A percentile compares a stretch with the other conserved stretches of the same genome.
Evolutionary conservation across 2,113 vertebrate species (phyloP).

Genomic region (Gracilinanus agilis): DNA sequence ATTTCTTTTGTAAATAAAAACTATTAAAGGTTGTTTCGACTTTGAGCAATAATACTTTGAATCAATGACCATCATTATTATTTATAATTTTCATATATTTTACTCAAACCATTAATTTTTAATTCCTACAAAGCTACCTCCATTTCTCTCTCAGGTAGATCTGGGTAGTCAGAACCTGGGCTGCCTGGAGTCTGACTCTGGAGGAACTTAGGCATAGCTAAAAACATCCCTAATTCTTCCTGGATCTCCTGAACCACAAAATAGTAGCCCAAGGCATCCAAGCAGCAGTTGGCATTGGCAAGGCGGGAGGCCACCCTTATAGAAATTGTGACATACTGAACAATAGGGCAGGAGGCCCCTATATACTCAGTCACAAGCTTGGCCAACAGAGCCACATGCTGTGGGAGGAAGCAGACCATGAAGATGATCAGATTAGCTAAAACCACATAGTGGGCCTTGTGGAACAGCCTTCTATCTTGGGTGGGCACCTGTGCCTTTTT

Average conservation of each 20-base stretch:
- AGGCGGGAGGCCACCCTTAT: constrained; percentile 65
- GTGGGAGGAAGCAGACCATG: constrained; percentile 79
- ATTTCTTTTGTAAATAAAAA: no score
- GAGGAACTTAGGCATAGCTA: constrained; percentile 38
- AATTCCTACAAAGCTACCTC: no score
- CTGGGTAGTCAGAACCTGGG: not conserved
- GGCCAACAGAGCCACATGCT: constrained; percentile 73
- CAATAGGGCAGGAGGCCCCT: constrained; percentile 23
- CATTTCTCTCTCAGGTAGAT: not conserved
- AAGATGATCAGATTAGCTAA: constrained; percentile 79
- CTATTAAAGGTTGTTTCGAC: no score
- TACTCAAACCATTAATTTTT: no score
- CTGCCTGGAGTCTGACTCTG: not conserved
- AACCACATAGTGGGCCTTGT: constrained; percentile 74
- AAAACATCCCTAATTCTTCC: constrained; percentile 59
- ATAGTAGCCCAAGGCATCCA: constrained; percentile 83
- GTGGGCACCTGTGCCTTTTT: not conserved
- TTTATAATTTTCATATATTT: no score
- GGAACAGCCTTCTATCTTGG: constrained; percentile 32
- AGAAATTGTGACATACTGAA: constrained; percentile 52
- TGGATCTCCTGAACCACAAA: constrained; percentile 81
- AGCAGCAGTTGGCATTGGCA: constrained; percentile 79
- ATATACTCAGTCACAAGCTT: constrained; percentile 53
- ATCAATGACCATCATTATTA: no score
- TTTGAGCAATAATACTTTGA: no score